Base-by-base conservation (phyloP, 2,888 invertebrate genomes). In the Conomelus anceps region DNA sequence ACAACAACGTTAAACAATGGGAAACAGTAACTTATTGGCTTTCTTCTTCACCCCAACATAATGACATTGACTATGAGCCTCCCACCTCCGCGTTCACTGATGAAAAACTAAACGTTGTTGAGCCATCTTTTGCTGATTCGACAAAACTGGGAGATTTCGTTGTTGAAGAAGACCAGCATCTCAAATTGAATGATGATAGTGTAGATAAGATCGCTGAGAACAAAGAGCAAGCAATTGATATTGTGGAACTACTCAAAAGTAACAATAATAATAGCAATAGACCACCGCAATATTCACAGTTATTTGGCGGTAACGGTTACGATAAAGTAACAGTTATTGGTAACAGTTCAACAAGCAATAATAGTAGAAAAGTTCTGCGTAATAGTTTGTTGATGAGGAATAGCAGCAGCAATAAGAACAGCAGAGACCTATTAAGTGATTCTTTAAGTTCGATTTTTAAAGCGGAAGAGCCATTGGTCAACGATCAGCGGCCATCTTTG, bases 391-490 rank as follows among this genome's bases (percentile, higher is more conserved):
- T 63, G 63, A n/a, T 63, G 63, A 63, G n/a, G 63, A 63, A 88
- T 63, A 22, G 22, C 6, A 22, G 3, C 23, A 41, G 22, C 17
- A 88, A 22, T 34, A 63, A 88, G 23, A 87, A 87, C 41, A 87
- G 13, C 22, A 26, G 13, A 13, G 6, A 23, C 41, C 41, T 22
- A 9, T 29, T 34, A n/a, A 85, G 85, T 85, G 85, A 22, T 85
- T 20, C 1, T 85, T 86, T 86, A n/a, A 86, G 86, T 26, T 24
- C 86, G n/a, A 88, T 88, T 0, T 88, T 88, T 26, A 84, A 88
- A 13, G 24, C 88, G 11, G 88, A 88, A 85, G 88, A 88, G 23
- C 88, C 85, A 23, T 88, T 88, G 4, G 85, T 88, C 23, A 23
- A 84, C 6, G 85, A 23, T n/a, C 6, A 7, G 87, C 20, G 22